Evolutionary conservation across 2,113 vertebrate genomes (phyloP).

Genomic region (Catharus fuscescens): DNA sequence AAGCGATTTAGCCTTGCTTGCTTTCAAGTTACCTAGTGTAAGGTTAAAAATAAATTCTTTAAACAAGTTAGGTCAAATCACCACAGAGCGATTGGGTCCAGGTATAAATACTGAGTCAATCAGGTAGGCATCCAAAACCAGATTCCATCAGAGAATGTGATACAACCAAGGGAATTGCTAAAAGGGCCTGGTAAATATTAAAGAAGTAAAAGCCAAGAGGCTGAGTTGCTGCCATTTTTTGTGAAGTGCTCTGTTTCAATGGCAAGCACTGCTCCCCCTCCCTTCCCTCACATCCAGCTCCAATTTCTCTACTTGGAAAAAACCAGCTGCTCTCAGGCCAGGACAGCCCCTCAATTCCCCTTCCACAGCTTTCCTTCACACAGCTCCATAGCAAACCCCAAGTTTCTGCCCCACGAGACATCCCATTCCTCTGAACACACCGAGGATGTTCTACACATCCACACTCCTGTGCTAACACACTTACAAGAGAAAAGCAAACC

Average conservation of each 20-base stretch:
- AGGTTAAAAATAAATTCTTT: slow-evolving; percentile 57
- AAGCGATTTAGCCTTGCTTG: not conserved
- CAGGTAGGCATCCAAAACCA: slow-evolving; percentile 7
- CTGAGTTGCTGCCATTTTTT: not conserved
- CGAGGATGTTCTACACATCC: not conserved
- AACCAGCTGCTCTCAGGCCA: slow-evolving; percentile 18
- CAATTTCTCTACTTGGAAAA: slow-evolving; percentile 31
- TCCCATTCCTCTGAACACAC: not conserved
- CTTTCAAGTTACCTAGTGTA: not conserved
- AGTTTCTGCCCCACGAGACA: not conserved
- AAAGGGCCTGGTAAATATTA: not conserved
- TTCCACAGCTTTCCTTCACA: not conserved
- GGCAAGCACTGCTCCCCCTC: not conserved
- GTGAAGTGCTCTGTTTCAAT: not conserved
- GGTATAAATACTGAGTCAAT: slow-evolving; percentile 7
- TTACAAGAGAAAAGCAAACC: not conserved
- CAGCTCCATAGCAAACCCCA: not conserved
- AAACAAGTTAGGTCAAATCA: slow-evolving; percentile 42
- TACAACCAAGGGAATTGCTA: not conserved
- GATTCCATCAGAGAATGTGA: not conserved
- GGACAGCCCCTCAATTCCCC: not conserved
- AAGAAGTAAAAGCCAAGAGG: not conserved
- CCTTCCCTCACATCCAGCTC: not conserved
- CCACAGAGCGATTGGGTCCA: not conserved
- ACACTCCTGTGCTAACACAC: not conserved